phyloP scores from a whole-genome alignment of 2,888 invertebrate species.

The Lithophane socia region DNA sequence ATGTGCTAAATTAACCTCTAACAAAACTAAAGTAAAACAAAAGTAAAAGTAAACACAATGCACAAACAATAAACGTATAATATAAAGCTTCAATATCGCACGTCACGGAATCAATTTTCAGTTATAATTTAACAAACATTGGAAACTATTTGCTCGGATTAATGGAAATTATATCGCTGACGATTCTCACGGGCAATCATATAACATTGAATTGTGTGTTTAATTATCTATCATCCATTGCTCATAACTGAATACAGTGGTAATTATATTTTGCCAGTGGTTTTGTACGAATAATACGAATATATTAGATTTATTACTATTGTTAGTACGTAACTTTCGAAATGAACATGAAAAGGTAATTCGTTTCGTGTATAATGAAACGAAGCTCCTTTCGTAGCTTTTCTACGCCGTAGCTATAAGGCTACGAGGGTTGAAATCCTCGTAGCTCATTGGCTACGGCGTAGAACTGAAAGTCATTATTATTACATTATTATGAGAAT shows the following conservation, averaged over 20 bases:
- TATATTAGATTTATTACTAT: constrained; percentile 2
- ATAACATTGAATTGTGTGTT: constrained; percentile 59
- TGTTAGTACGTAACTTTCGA: not conserved
- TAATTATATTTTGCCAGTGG: constrained; percentile 4
- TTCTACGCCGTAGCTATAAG: constrained; percentile 5
- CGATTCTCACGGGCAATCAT: constrained; percentile 47
- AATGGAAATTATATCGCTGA: constrained; percentile 54
- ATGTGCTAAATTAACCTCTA: not conserved
- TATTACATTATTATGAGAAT: not conserved
- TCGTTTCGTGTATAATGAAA: not conserved
- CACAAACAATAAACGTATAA: constrained; percentile 8
- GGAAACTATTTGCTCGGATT: constrained; percentile 60
- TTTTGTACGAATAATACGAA: not conserved
- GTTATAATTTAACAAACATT: constrained; percentile 64
- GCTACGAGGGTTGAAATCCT: not conserved
- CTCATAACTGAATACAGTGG: constrained; percentile 30
- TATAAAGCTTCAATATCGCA: constrained; percentile 26
- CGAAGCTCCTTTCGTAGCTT: not conserved
- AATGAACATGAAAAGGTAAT: not conserved
- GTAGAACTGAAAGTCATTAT: not conserved
- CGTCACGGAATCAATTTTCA: constrained; percentile 58
- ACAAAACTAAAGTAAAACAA: not conserved
- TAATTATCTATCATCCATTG: constrained; percentile 50
- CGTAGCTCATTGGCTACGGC: not conserved
- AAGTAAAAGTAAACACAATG: constrained; percentile 15